phyloP scores from a whole-genome alignment of 2,888 invertebrate species.

The Creontiades dilutus region DNA sequence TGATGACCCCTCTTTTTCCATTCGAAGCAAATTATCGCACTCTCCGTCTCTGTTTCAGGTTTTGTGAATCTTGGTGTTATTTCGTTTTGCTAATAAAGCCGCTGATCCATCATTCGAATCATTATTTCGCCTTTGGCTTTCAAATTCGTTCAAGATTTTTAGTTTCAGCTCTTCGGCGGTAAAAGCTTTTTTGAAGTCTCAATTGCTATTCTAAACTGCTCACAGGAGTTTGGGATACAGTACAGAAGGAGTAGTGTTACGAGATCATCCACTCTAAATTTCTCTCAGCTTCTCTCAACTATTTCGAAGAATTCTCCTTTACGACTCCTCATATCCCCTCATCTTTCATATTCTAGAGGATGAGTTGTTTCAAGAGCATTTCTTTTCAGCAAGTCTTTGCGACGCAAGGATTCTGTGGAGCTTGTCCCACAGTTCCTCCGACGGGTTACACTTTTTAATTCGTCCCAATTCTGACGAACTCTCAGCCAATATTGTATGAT shows the following conservation, averaged over 20 bases:
- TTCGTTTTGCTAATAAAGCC: not conserved
- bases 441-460: slow-evolving; percentile 76
- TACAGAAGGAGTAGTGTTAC: slow-evolving; percentile 75
- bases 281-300: slow-evolving; percentile 77
- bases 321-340: slow-evolving; percentile 77
- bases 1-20: too few species aligned
- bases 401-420: slow-evolving; percentile 78
- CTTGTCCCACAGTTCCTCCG: slow-evolving; percentile 78
- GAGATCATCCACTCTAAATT: slow-evolving; percentile 76
- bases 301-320: slow-evolving; percentile 75
- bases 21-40: too few species aligned
- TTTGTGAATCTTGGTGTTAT: not conserved
- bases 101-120: not conserved
- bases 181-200: slow-evolving; percentile 77
- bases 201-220: slow-evolving; percentile 77
- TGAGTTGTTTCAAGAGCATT: slow-evolving; percentile 77
- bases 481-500: not conserved
- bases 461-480: slow-evolving; percentile 35
- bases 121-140: not conserved
- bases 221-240: slow-evolving; percentile 77
- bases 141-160: slow-evolving; percentile 29
- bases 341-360: slow-evolving; percentile 77
- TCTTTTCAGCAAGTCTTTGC: slow-evolving; percentile 77
- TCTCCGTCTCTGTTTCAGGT: too few species aligned
- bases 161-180: slow-evolving; percentile 74